These are phyloP conservation scores for Gallinago solitaria DNA, from an alignment of 2,797 vertebrate species.

Conservation along the genomic window DNA sequence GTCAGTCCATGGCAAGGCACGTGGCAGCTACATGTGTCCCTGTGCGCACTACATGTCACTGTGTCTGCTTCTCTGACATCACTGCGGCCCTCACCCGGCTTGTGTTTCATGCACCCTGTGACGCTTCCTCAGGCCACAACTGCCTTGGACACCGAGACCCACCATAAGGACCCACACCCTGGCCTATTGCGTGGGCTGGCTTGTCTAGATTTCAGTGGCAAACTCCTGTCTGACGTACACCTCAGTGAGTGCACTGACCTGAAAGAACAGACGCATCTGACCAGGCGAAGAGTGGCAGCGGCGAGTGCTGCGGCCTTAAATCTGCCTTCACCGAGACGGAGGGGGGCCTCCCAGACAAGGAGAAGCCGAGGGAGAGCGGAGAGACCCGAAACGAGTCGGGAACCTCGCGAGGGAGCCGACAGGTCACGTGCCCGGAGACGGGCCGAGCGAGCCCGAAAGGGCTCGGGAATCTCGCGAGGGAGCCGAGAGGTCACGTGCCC, in stretches of 20 bases:
- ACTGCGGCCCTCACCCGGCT: neutral
- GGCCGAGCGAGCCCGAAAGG: too few species aligned
- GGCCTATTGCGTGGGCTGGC: neutral
- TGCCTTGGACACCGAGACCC: rapidly evolving
- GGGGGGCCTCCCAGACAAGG: too few species aligned
- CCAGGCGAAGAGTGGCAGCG: too few species aligned
- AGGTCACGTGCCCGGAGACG: too few species aligned
- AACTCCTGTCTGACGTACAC: neutral
- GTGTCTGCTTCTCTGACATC: rapidly evolving
- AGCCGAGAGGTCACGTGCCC: too few species aligned
- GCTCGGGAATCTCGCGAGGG: too few species aligned
- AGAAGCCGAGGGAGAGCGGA: too few species aligned
- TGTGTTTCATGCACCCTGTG: neutral
- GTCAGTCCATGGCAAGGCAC: neutral
- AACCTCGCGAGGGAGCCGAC: too few species aligned
- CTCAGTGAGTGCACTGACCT: neutral
- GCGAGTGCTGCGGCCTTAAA: too few species aligned
- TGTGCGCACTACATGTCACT: rapidly evolving
- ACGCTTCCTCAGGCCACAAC: too few species aligned
- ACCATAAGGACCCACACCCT: neutral
- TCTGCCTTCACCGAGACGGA: too few species aligned
- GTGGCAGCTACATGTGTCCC: rapidly evolving
- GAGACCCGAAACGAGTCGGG: too few species aligned
- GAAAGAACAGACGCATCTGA: rapidly evolving
- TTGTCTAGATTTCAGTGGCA: neutral